Conservation (phyloP, 2,888 invertebrate genomes). For the Euzophera pinguis region DNA sequence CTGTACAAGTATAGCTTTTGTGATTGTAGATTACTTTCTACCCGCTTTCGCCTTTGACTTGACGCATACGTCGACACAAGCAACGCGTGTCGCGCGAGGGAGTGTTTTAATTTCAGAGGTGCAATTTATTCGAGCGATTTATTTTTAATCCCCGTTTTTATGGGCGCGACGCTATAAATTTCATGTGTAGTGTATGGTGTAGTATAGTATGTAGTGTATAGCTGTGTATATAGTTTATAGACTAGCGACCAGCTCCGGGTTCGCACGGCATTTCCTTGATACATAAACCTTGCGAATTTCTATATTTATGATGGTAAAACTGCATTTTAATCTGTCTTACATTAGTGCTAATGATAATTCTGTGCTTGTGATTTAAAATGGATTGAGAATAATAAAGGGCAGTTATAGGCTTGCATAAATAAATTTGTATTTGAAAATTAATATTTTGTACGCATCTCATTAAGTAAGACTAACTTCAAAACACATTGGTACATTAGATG, state of each 20-base stretch:
- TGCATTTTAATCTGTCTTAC: too few relatives aligned
- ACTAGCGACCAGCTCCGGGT: neutral
- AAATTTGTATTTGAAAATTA: too few relatives aligned
- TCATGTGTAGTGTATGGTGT: conserved; percentile 58
- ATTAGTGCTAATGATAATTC: too few relatives aligned
- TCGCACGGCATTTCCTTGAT: too few relatives aligned
- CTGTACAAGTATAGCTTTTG: neutral
- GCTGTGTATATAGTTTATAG: conserved; percentile 52
- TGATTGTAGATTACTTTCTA: neutral
- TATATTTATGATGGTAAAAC: too few relatives aligned
- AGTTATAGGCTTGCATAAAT: too few relatives aligned
- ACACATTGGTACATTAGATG: too few relatives aligned
- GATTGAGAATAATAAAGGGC: too few relatives aligned
- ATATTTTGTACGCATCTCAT: too few relatives aligned
- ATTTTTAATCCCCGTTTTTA: conserved; percentile 80
- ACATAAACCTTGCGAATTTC: too few relatives aligned
- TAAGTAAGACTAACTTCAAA: too few relatives aligned
- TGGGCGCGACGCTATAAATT: conserved; percentile 74
- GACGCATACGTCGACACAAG: conserved; percentile 43
- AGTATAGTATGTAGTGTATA: conserved; percentile 40
- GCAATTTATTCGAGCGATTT: conserved; percentile 80
- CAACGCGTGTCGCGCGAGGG: conserved; percentile 73
- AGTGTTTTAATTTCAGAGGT: conserved; percentile 79
- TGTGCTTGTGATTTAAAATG: too few relatives aligned
- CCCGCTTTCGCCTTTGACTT: conserved; percentile 34